phyloP scores from a whole-genome alignment of 53 echinoderm and acorn worm genomes.

The Paracentrotus lividus region DNA sequence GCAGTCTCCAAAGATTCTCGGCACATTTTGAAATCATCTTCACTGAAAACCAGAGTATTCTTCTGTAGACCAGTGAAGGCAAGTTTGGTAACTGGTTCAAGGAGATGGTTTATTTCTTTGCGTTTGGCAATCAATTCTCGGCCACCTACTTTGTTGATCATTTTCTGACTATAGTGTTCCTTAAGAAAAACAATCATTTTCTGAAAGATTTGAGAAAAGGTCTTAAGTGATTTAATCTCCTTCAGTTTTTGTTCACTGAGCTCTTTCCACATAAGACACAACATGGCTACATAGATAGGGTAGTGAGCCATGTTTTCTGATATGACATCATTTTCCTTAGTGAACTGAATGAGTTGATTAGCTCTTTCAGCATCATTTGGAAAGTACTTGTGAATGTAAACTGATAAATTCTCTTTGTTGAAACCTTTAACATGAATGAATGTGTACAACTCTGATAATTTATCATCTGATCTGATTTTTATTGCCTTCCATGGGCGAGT shows the following conservation, averaged over 20 bases:
- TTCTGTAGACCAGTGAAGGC: not conserved
- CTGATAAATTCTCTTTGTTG: not conserved
- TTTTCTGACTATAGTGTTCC: slow-evolving; percentile 8
- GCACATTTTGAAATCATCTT: not conserved
- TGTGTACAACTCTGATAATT: not conserved
- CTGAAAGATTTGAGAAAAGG: slow-evolving; percentile 26
- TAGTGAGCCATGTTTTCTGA: slow-evolving; percentile 17
- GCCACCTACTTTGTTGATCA: not conserved
- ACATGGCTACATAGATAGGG: slow-evolving; percentile 26
- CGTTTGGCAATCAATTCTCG: too few relatives aligned
- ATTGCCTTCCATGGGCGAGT: slow-evolving; percentile 17
- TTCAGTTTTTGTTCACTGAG: not conserved
- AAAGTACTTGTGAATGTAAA: slow-evolving; percentile 35
- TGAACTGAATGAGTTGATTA: slow-evolving; percentile 9
- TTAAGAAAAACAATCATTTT: slow-evolving; percentile 10
- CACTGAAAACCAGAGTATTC: not conserved
- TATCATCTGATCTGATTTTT: not conserved
- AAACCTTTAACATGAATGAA: slow-evolving; percentile 31
- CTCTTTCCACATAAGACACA: slow-evolving; percentile 39
- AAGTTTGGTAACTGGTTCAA: not conserved
- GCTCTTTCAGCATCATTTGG: not conserved
- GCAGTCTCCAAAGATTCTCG: not conserved
- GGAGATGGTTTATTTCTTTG: not conserved
- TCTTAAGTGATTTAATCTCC: not conserved
- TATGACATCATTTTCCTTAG: not conserved